Evolutionary conservation across 2,888 invertebrate species (phyloP), one percentile per base, ranked within the genome.

Genomic region (Sinotaia quadrata): DNA sequence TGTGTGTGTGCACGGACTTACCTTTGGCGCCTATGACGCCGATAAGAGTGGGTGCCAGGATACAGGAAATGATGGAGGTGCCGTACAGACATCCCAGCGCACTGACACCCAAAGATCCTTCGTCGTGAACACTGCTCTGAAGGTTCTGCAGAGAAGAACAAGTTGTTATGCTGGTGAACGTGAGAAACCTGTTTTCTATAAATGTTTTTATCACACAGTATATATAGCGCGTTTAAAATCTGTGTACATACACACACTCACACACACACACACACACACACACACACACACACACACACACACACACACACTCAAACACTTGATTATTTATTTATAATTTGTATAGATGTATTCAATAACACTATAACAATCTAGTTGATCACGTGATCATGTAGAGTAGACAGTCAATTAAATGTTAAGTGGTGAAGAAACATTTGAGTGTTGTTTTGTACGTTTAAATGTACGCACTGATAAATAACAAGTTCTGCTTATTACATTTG

Each of bases 121-220:
- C 78, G 51, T 81, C 78, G 72, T 85, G 81, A 21, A 85, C 68
- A 33, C 82, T 81, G 59, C 83, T 84, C 73, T 85, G 85, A 5
- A 85, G 74, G 47, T 82, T 84, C 72, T 85, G 84, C 2, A n/a
- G n/a, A n/a, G 24, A 24, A 47, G 18, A 47, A 47, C 18, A 47
- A n/a, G n/a, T 41, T 12, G 3, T 18, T 41, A 41, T 41, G 41
- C 18, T 18, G 10, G 8, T 41, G 8, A 41, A 41, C 41, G 41
- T 41, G 41, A 12, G 41, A 18, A 18, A 12, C 18, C 18, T 41
- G 41, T 18, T 41, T 8, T 18, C 18, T 18, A 12, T 41, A 18
- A 41, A 41, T 41, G 41, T 18, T 12, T 41, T 8, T 8, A 1
- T 47, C 24, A 18, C 8, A 8, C 18, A 47, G 24, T 47, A 47